phyloP scores from a whole-genome alignment of 1,140 invertebrate genomes.

The Leptopilina boulardi region DNA sequence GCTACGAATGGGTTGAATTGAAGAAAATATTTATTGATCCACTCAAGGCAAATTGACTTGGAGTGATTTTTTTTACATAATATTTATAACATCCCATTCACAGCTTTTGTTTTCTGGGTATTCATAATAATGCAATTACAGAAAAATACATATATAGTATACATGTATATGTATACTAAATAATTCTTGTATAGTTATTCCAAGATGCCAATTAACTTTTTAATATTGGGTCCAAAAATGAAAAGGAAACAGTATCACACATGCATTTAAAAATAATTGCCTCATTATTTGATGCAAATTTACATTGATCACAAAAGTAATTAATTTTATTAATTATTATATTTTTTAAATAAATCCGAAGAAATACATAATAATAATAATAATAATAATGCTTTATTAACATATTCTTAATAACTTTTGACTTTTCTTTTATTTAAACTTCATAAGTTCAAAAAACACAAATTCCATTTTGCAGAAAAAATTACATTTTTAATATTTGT shows the following conservation, averaged over 20 bases:
- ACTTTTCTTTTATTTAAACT: too few species aligned
- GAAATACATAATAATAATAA: too few species aligned
- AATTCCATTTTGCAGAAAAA: too few species aligned
- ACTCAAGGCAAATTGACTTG: slow-evolving; percentile 43
- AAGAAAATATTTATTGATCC: slow-evolving; percentile 60
- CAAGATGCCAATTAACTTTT: slow-evolving; percentile 67
- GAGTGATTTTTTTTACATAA: slow-evolving; percentile 17
- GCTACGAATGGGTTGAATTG: slow-evolving; percentile 64
- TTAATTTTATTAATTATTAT: too few species aligned
- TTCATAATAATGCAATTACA: slow-evolving; percentile 52
- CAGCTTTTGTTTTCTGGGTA: slow-evolving; percentile 66
- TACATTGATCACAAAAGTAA: too few species aligned
- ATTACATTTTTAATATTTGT: too few species aligned
- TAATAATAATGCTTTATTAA: too few species aligned
- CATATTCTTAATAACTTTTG: too few species aligned
- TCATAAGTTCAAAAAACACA: too few species aligned
- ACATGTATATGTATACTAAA: not conserved
- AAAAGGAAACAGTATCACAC: slow-evolving; percentile 38
- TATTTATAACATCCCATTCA: slow-evolving; percentile 59
- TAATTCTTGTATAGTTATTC: slow-evolving; percentile 56
- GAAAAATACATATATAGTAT: not conserved
- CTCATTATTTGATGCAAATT: slow-evolving; percentile 41
- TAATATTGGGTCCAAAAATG: slow-evolving; percentile 59
- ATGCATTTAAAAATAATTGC: slow-evolving; percentile 55
- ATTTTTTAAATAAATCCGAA: too few species aligned